Base-by-base conservation (phyloP, 2,113 vertebrate genomes). In the Typhlomys cinereus region DNA sequence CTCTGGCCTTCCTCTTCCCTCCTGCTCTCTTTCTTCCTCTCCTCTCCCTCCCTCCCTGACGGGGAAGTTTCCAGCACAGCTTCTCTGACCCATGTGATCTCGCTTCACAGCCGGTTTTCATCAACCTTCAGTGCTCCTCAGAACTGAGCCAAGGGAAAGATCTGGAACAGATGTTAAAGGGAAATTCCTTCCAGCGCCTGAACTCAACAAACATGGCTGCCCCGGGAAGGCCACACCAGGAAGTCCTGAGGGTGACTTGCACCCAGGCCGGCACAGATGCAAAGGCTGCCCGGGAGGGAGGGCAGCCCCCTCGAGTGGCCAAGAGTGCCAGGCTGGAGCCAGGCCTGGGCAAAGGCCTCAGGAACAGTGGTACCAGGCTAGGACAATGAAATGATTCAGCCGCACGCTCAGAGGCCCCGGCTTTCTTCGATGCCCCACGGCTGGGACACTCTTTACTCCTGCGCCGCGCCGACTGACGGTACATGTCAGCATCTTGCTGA, bases 181-280 rank as follows among this genome's bases (percentile, higher is more conserved):
- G 14, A n/a, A 29, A 23, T 29, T 54, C 41, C 50, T 61, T 70
- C 29, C 48, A 74, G 46, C 18, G 7, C 41, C 61, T 66, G 52
- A 70, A 41, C 18, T 20, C n/a, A 1, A 1, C 2, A 17, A 41
- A 31, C 44, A 67, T 25, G 13, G 27, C 5, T 46, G 7, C 29
- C 0, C 0, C 25, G 8, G 3, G 8, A 11, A 1, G 4, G 12
- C 2, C 5, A n/a, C n/a, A n/a, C 10, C 13, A 23, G 0, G 0
- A 18, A 2, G 13, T 39, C 18, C 57, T 36, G 5, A 1, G 67
- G 64, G 20, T 1, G 25, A 2, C n/a, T n/a, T n/a, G n/a, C n/a
- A 23, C 27, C 12, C 7, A 34, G 75, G 61, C 39, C 54, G 5
- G 54, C 4, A 0, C 1, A 2, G n/a, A 1, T 66, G 29, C 23